Percentiles rank a stretch among this genome's conserved stretches.
Evolutionary conservation across 2,888 invertebrate genomes (phyloP).

Genomic region (Pilophorus perplexus): DNA sequence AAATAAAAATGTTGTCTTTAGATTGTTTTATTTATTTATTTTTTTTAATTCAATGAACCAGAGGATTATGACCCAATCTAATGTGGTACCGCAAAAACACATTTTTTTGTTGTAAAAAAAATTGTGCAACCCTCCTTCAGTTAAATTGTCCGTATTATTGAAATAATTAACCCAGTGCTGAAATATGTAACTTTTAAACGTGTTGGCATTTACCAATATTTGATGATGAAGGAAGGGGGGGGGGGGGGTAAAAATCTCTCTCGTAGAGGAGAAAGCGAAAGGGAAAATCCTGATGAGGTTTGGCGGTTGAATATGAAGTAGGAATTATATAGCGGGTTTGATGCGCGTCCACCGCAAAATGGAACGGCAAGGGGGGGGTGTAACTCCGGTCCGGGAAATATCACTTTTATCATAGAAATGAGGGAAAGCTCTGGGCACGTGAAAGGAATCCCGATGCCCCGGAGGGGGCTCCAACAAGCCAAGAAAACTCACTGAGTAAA

Average conservation of each 20-base stretch:
- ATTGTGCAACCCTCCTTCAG: too few species aligned
- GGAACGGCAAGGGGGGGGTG: not conserved
- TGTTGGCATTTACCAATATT: too few species aligned
- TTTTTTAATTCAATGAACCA: too few species aligned
- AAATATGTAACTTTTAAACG: too few species aligned
- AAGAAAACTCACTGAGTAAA: constrained; percentile 14
- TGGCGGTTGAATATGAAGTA: constrained; percentile 25
- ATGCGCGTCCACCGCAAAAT: constrained; percentile 6
- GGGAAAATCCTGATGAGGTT: constrained; percentile 12
- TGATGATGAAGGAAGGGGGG: not conserved
- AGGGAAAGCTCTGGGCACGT: constrained; percentile 1
- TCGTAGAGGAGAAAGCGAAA: not conserved
- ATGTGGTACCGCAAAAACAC: too few species aligned
- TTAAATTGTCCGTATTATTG: too few species aligned
- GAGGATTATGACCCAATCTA: too few species aligned
- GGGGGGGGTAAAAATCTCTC: not conserved
- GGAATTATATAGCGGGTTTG: constrained; percentile 13
- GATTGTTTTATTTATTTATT: too few species aligned
- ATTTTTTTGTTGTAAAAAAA: too few species aligned
- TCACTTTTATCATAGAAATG: constrained; percentile 28
- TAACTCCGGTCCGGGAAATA: not conserved
- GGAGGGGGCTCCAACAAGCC: not conserved
- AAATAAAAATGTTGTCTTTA: too few species aligned
- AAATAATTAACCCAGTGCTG: too few species aligned
- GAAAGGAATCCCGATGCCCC: constrained; percentile 11